Percentiles rank a stretch among this genome's conserved stretches.
Evolutionary conservation across 2,888 invertebrate species (phyloP).

Genomic region (Melikaiella ostensackeni): DNA sequence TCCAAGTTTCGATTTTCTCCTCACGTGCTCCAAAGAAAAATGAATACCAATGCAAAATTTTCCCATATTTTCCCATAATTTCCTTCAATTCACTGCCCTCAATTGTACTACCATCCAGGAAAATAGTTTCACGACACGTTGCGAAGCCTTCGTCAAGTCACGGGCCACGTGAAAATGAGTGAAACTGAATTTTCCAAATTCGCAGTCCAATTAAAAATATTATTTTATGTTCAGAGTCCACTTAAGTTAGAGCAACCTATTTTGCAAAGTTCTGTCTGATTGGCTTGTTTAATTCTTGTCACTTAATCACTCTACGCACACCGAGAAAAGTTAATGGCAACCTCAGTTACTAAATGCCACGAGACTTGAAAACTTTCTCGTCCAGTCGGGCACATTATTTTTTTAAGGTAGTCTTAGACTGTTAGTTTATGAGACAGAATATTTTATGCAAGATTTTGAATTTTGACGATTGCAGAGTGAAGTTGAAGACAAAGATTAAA

Average conservation of each 20-base stretch:
- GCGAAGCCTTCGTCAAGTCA: neutral
- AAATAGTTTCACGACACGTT: neutral
- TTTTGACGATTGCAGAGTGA: neutral
- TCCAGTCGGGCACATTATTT: neutral
- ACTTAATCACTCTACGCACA: constrained; percentile 20
- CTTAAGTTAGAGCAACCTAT: neutral
- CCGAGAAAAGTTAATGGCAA: constrained; percentile 12
- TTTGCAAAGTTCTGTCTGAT: constrained; percentile 4
- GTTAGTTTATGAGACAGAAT: neutral
- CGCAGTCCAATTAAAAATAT: neutral
- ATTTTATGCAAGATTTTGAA: constrained; percentile 12
- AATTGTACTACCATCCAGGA: neutral
- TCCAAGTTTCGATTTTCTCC: constrained; percentile 61
- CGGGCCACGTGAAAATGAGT: neutral
- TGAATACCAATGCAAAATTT: constrained; percentile 49
- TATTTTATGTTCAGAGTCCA: neutral
- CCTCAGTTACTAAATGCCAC: constrained; percentile 24
- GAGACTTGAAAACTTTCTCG: constrained; percentile 34
- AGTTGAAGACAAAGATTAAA: neutral
- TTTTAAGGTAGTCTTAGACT: neutral
- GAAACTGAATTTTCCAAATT: neutral
- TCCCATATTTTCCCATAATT: too few species aligned
- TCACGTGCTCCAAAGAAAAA: constrained; percentile 46
- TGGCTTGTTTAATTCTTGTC: constrained; percentile 5
- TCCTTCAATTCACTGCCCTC: constrained; percentile 7